Evolutionary conservation across 2,888 invertebrate genomes (phyloP).

Genomic region (Heteropelma amictum): DNA sequence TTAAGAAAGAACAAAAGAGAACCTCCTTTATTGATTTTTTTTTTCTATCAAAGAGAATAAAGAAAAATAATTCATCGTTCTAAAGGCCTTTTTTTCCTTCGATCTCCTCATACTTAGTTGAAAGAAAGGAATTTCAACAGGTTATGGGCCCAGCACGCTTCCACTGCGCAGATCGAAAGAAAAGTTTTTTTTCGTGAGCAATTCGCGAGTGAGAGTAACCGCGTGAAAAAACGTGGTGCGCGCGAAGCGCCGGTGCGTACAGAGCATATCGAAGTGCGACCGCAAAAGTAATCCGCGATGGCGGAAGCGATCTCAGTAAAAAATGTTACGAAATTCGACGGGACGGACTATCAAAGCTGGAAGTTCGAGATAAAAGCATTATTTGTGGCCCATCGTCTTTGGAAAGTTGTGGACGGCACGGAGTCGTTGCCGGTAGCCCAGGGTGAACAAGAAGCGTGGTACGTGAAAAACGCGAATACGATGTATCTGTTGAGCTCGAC

Average conservation of each 20-base stretch:
- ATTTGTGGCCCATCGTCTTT: neutral
- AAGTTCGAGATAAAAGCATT: constrained; percentile 28
- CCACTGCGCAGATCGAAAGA: neutral
- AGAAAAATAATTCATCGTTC: no score
- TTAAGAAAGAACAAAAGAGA: no score
- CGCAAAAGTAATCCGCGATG: constrained; percentile 25
- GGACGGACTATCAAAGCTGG: constrained; percentile 41
- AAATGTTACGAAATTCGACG: constrained; percentile 39
- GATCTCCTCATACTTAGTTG: no score
- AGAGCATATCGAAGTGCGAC: neutral
- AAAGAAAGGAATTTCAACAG: no score
- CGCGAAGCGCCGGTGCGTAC: neutral
- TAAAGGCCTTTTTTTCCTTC: no score
- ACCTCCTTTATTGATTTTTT: no score
- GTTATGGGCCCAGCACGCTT: constrained; percentile 35
- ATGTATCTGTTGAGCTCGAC: constrained; percentile 8
- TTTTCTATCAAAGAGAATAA: no score
- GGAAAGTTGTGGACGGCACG: neutral
- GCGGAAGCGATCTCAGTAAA: constrained; percentile 32
- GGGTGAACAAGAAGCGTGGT: neutral
- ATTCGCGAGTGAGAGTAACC: neutral
- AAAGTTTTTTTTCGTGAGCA: neutral
- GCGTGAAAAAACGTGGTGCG: neutral
- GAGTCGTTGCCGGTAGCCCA: neutral
- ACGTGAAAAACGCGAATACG: constrained; percentile 20